Evolutionary conservation across 2,113 vertebrate species (phyloP), one percentile per base, ranked within the genome.

Genomic region (Tauraco erythrolophus): DNA sequence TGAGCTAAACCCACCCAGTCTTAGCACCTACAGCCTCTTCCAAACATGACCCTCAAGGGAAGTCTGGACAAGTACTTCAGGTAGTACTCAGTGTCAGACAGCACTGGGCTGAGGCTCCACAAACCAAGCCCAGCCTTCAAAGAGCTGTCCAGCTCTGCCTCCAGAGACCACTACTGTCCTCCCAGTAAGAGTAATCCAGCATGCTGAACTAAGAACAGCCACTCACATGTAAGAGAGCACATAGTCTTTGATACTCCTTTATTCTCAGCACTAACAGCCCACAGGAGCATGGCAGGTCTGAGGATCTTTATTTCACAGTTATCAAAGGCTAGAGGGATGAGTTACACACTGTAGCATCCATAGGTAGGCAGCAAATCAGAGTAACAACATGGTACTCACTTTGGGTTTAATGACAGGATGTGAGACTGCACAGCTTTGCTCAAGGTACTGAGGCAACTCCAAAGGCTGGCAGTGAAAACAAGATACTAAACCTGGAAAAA

Each of bases 231-330:
- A 46, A 83, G 39, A 75, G 9, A 72, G 41, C 62, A 84, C 45
- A 53, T 53, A 23, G 71, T 37, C 74, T 85, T 33, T 79, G 72
- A 65, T 22, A 77, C 19, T 64, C 35, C 43, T 69, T 79, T 14
- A 22, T 94, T 80, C 72, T 51, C 69, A 88, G 78, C 57, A 71
- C 53, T 66, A 51, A 89, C 19, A 82, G 69, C 28, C 37, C 89
- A 75, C 37, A 69, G 45, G 14, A 61, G 46, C 46, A 39, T 0
- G 35, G 51, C 56, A 87, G 39, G 31, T 75, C 56, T 58, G 41
- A 91, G 41, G 31, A 54, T 87, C 69, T 98, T 97, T 97, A 97
- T 97, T 98, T 95, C 94, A 97, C 46, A 84, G 53, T 70, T 27
- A 81, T 27, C 54, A 69, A 10, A 13, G 10, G 33, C 28, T 82